Conservation (phyloP, 2,888 invertebrate species). For the Nymphalis urticae region DNA sequence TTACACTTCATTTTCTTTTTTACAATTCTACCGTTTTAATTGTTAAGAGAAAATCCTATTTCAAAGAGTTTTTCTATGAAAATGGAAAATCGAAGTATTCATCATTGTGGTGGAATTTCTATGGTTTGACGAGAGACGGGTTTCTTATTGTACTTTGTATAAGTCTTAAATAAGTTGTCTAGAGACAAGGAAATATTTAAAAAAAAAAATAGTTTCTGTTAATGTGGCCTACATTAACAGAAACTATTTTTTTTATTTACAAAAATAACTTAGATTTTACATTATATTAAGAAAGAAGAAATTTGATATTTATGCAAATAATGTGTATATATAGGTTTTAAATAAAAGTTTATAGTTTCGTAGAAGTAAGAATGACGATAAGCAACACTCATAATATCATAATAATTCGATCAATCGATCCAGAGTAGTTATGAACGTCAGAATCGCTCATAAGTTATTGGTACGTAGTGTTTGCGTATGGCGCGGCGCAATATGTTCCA, state of each 20-base stretch:
- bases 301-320: no score
- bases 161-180: background rate
- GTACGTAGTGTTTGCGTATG: constrained; percentile 59
- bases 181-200: background rate
- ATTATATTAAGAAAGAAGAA: no score
- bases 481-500: constrained; percentile 61
- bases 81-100: background rate
- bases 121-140: constrained; percentile 25
- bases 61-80: background rate
- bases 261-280: no score
- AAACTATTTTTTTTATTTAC: no score
- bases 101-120: constrained; percentile 11
- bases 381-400: no score
- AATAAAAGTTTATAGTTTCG: no score
- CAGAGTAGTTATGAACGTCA: constrained; percentile 45
- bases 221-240: no score
- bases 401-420: constrained; percentile 29
- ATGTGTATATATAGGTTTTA: no score
- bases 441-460: constrained; percentile 60
- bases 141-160: constrained; percentile 31
- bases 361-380: no score
- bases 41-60: background rate
- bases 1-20: no score
- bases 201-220: no score
- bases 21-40: no score